Base-by-base conservation (phyloP, 2,113 vertebrate genomes). In the Cichladusa arquata region DNA sequence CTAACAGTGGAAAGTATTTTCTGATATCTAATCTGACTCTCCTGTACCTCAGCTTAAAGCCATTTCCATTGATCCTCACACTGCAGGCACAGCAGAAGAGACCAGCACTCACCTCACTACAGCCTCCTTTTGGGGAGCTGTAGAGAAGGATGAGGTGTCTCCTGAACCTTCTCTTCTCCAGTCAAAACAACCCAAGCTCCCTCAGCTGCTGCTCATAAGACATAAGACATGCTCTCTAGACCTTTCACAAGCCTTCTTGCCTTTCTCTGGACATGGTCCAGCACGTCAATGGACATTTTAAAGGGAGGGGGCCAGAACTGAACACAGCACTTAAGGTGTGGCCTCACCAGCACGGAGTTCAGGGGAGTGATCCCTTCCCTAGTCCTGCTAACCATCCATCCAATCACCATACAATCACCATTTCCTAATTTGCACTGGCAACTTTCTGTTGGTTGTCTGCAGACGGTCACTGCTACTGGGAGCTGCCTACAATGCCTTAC, bases 301-400 rank as follows among this genome's bases (percentile, higher is more conserved):
- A 81, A 81, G 10, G 23, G 22, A 50, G 44, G 8, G 29, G 24
- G 11, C 13, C 56, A 71, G 29, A 71, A 56, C 16, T 47, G 48
- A 73, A n/a, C 5, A 12, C 20, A 58, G 26, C 0, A 1, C 23
- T 28, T 6, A 1, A 24, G 28, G 58, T 6, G 8, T 1, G 0
- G 45, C 45, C 67, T 66, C 60, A 73, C 36, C 67, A 73, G 23
- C 17, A 7, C 45, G 6, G 36, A 45, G 16, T 38, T 53, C 45
- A 66, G 44, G 36, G 10, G 12, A 42, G 16, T 29, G 38, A 66
- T 20, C 45, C 5, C 53, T 53, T 45, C 28, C 38, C 38, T 20
- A 24, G 26, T 38, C 28, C 38, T 53, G 8, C 38, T 25, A 51
- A 19, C 24, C 40, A 53, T n/a, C 23, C 15, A 2, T 24, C 9